A percentile compares a stretch with the other conserved stretches of the same genome.
These are phyloP conservation scores for Manis javanica DNA, from an alignment of 2,797 vertebrate species.

Conservation along the genomic window DNA sequence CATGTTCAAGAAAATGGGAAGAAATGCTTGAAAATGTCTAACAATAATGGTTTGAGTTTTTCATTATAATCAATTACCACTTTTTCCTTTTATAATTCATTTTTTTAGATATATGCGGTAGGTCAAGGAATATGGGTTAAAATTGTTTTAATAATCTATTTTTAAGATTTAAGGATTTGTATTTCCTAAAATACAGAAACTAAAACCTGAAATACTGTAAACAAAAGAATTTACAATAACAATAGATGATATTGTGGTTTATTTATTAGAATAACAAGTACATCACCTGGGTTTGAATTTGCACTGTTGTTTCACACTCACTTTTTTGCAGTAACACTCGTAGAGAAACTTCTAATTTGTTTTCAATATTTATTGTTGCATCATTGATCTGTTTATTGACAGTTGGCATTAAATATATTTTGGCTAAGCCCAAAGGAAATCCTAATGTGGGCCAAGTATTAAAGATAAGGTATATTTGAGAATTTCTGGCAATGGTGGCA, in stretches of 20 bases:
- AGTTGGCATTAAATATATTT: not conserved
- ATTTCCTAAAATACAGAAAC: conserved; percentile 13
- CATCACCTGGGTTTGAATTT: not conserved
- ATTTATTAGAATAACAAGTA: not conserved
- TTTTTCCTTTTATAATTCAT: not conserved
- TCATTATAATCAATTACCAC: not conserved
- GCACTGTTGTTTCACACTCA: not conserved
- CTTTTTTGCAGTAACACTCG: not conserved
- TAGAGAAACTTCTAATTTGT: not conserved
- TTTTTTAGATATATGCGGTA: not conserved
- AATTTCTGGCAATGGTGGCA: not conserved
- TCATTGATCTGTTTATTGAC: not conserved
- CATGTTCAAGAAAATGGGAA: not conserved
- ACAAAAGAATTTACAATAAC: not conserved
- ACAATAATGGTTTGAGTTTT: not conserved
- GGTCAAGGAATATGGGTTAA: not conserved
- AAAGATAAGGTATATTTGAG: not conserved
- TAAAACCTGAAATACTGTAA: not conserved
- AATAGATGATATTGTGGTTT: not conserved
- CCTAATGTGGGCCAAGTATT: not conserved
- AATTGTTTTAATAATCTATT: not conserved
- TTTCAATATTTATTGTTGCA: not conserved
- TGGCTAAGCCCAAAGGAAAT: not conserved
- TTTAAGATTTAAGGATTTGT: not conserved
- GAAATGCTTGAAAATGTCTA: not conserved